Percentiles rank a stretch among this genome's conserved stretches.
phyloP scores from a whole-genome alignment of 2,113 vertebrate species.

The Pagrus major region DNA sequence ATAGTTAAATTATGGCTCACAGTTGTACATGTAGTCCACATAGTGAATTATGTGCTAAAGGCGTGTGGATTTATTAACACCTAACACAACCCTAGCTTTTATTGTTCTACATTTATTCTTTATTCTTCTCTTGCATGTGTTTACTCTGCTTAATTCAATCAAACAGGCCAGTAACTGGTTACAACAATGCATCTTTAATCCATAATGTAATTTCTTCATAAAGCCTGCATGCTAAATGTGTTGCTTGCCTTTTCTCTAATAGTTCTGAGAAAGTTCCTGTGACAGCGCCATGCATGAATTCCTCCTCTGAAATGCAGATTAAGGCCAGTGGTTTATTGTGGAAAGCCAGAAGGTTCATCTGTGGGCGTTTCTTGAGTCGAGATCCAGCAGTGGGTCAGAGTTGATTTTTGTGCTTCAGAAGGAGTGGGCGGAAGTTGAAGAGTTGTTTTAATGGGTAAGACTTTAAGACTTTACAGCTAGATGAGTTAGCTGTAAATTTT shows the following conservation, averaged over 20 bases:
- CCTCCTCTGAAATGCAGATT: constrained; percentile 54
- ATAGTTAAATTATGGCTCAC: not conserved
- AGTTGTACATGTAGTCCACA: no score
- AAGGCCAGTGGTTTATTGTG: constrained; percentile 38
- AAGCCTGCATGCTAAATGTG: not conserved
- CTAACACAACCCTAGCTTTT: not conserved
- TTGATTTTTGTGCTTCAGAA: constrained; percentile 48
- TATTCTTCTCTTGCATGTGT: not conserved
- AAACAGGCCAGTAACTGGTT: not conserved
- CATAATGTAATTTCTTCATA: not conserved
- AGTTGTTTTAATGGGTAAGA: constrained; percentile 59
- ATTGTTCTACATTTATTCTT: not conserved
- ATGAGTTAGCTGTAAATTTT: not conserved
- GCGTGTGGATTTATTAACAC: no score
- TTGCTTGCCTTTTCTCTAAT: not conserved
- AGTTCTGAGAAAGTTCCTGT: constrained; percentile 51
- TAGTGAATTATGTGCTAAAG: no score
- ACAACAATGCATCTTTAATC: not conserved
- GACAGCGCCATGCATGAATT: constrained; percentile 33
- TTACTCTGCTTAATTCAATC: not conserved
- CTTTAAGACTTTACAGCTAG: constrained; percentile 25
- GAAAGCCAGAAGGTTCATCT: constrained; percentile 30
- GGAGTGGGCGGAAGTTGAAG: constrained; percentile 58
- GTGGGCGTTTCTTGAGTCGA: constrained; percentile 62
- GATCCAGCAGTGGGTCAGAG: constrained; percentile 60